A percentile compares a stretch with the other conserved stretches of the same genome.
phyloP scores from a whole-genome alignment of 1,140 invertebrate genomes.

The Cydia splendana region DNA sequence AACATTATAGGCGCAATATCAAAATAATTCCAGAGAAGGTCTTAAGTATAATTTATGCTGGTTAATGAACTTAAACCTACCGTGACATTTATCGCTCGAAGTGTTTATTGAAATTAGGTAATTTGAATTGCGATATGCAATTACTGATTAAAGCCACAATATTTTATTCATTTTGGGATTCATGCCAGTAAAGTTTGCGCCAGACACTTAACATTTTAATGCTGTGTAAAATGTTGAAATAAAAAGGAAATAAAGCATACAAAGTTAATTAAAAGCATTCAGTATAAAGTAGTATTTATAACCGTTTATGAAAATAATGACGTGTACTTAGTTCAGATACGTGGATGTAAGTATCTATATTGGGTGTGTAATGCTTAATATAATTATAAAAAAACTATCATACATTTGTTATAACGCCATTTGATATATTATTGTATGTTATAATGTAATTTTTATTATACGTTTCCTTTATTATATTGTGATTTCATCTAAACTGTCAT shows the following conservation, averaged over 20 bases:
- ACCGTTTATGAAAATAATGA: background rate
- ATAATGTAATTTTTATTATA: too few relatives aligned
- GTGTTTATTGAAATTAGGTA: constrained; percentile 2
- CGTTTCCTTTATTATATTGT: too few relatives aligned
- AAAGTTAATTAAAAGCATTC: background rate
- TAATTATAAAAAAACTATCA: too few relatives aligned
- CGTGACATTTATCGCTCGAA: constrained; percentile 11
- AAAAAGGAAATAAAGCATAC: background rate
- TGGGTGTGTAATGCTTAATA: too few relatives aligned
- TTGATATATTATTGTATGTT: too few relatives aligned
- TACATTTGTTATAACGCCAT: too few relatives aligned
- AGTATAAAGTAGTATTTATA: background rate
- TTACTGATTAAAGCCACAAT: constrained; percentile 7
- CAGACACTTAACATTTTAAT: constrained; percentile 9
- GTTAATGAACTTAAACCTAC: constrained; percentile 14
- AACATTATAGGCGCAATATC: background rate
- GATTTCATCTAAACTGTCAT: too few relatives aligned
- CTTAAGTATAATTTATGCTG: constrained; percentile 3
- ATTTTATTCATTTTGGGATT: constrained; percentile 4
- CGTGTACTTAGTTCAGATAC: background rate
- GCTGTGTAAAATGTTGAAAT: background rate
- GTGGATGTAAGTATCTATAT: background rate
- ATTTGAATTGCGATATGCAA: constrained; percentile 6
- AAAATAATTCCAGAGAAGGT: background rate
- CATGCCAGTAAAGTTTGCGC: background rate